Conservation (phyloP, 2,797 vertebrate genomes). For the Dallia pectoralis region DNA sequence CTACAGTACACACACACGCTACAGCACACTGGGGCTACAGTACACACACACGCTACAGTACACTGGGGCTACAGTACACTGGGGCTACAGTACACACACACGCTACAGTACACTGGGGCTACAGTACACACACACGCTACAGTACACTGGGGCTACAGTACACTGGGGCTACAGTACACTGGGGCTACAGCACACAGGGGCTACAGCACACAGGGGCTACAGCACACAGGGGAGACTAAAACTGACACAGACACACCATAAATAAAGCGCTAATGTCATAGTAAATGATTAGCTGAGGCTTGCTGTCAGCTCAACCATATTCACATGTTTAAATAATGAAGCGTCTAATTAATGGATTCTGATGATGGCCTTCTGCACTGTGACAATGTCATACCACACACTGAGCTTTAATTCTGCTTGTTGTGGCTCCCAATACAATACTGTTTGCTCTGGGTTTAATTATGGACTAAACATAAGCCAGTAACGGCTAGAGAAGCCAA, state of each 20-base stretch:
- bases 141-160: neutral
- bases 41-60: too few species aligned
- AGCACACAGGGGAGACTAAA: too few species aligned
- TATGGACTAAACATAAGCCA: neutral
- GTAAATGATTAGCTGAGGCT: neutral
- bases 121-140: too few species aligned
- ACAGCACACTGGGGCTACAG: too few species aligned
- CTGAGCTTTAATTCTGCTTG: slow-evolving; percentile 77
- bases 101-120: too few species aligned
- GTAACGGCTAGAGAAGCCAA: neutral
- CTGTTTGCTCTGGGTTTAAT: slow-evolving; percentile 42
- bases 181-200: too few species aligned
- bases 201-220: too few species aligned
- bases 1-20: too few species aligned
- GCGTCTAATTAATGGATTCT: slow-evolving; percentile 71
- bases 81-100: too few species aligned
- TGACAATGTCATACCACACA: slow-evolving; percentile 73
- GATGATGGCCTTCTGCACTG: slow-evolving; percentile 69
- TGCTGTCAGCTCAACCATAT: neutral
- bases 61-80: too few species aligned
- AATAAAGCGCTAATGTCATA: neutral
- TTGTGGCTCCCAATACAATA: slow-evolving; percentile 56
- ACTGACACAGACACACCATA: neutral
- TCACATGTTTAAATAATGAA: slow-evolving; percentile 19
- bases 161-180: too few species aligned